phyloP scores from a whole-genome alignment of 2,888 invertebrate species.

The Drosophila testacea region DNA sequence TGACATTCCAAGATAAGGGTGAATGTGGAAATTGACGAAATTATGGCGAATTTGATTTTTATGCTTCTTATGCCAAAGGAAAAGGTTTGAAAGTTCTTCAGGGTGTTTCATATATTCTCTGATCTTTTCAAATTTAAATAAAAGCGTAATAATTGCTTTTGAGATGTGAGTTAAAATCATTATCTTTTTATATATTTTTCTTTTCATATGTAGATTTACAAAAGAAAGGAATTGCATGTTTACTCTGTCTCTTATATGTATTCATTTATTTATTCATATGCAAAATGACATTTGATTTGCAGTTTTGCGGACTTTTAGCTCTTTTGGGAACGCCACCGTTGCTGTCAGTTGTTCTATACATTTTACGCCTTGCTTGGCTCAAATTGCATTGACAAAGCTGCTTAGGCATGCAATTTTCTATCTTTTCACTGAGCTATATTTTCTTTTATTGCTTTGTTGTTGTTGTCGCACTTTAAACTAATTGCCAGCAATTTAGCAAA shows the following conservation, averaged over 20 bases:
- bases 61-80: too few relatives aligned
- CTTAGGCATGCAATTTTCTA: conserved; percentile 66
- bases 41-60: not conserved
- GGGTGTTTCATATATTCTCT: not conserved
- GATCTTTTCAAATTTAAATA: too few relatives aligned
- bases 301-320: not conserved
- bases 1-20: not conserved
- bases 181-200: not conserved
- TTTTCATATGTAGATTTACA: too few relatives aligned
- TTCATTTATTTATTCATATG: conserved; percentile 10
- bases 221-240: too few relatives aligned
- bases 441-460: conserved; percentile 17
- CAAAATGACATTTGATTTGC: not conserved
- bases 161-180: too few relatives aligned
- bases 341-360: conserved; percentile 17
- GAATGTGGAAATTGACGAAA: not conserved
- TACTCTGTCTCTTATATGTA: too few relatives aligned
- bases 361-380: conserved; percentile 27
- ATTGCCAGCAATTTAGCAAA: conserved; percentile 77
- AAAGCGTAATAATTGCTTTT: too few relatives aligned
- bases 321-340: conserved; percentile 2
- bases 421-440: conserved; percentile 4
- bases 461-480: conserved; percentile 71
- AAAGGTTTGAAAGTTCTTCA: too few relatives aligned
- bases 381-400: conserved; percentile 59